Conservation (phyloP, 1,140 invertebrate species). For the Heliconius nattereri region DNA sequence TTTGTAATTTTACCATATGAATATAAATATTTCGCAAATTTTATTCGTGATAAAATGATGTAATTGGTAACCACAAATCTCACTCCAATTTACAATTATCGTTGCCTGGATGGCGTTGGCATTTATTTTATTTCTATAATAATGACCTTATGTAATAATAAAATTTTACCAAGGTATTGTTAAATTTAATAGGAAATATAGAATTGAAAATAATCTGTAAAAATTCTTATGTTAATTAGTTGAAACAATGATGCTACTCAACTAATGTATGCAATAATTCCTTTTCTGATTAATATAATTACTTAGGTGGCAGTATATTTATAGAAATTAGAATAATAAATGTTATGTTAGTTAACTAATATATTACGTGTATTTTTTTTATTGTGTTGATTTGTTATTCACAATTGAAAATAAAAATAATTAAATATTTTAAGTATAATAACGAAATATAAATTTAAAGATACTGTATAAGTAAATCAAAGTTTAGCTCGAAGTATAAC, state of each 20-base stretch:
- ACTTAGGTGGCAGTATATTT: too few relatives aligned
- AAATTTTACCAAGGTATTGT: neutral
- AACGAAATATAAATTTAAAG: neutral
- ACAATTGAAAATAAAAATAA: too few relatives aligned
- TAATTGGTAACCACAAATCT: constrained; percentile 5
- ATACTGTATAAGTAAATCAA: neutral
- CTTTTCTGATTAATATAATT: too few relatives aligned
- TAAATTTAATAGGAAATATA: neutral
- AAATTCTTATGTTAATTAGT: neutral
- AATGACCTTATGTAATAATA: neutral
- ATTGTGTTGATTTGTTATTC: too few relatives aligned
- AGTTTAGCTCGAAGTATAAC: neutral
- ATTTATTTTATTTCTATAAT: neutral
- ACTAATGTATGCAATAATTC: too few relatives aligned
- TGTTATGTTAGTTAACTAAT: too few relatives aligned
- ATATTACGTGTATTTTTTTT: too few relatives aligned
- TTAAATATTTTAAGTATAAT: too few relatives aligned
- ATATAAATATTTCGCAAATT: neutral
- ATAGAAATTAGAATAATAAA: too few relatives aligned
- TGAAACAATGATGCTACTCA: too few relatives aligned
- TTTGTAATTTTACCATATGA: too few relatives aligned
- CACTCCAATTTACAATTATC: neutral
- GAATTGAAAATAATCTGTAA: neutral
- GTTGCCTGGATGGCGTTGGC: neutral
- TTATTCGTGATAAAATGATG: neutral